Conservation (phyloP, 2,797 vertebrate genomes). For the Salmo trutta region DNA sequence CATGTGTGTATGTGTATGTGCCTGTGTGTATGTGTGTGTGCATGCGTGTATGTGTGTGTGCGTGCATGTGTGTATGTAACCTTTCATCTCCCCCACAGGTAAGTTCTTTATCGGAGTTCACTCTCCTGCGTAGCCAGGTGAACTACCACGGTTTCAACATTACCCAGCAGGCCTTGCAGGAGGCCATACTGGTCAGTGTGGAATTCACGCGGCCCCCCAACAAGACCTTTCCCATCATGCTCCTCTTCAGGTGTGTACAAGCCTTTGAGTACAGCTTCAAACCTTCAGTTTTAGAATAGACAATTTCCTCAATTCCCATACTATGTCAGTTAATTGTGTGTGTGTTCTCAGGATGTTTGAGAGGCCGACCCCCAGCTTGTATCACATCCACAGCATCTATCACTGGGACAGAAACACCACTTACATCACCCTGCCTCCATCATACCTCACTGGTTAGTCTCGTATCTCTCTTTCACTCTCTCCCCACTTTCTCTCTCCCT, state of each 20-base stretch:
- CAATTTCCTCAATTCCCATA: background rate
- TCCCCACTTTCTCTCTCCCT: background rate
- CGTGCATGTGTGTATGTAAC: background rate
- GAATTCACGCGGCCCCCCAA: slow-evolving; percentile 53
- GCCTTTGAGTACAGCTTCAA: background rate
- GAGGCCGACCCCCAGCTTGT: slow-evolving; percentile 75
- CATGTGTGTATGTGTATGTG: background rate
- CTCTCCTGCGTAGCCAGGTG: slow-evolving; percentile 59
- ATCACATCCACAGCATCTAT: slow-evolving; percentile 70
- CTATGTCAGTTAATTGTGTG: background rate
- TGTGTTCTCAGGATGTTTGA: slow-evolving; percentile 72
- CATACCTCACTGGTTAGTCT: slow-evolving; percentile 65
- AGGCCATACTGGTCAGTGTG: slow-evolving; percentile 72
- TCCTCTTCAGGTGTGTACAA: slow-evolving; percentile 78
- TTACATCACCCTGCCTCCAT: slow-evolving; percentile 69
- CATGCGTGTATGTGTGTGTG: background rate
- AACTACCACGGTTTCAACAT: slow-evolving; percentile 78
- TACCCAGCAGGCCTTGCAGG: slow-evolving; percentile 64
- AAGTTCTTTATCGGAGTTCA: slow-evolving; percentile 20
- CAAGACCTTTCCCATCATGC: slow-evolving; percentile 75
- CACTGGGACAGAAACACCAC: slow-evolving; percentile 64
- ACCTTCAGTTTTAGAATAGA: background rate
- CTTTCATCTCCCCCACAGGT: slow-evolving; percentile 46
- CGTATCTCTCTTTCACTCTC: background rate
- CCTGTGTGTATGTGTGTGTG: background rate